A percentile compares a stretch with the other conserved stretches of the same genome.
Conservation (phyloP, 1,140 invertebrate genomes). For the Papilio polytes region DNA sequence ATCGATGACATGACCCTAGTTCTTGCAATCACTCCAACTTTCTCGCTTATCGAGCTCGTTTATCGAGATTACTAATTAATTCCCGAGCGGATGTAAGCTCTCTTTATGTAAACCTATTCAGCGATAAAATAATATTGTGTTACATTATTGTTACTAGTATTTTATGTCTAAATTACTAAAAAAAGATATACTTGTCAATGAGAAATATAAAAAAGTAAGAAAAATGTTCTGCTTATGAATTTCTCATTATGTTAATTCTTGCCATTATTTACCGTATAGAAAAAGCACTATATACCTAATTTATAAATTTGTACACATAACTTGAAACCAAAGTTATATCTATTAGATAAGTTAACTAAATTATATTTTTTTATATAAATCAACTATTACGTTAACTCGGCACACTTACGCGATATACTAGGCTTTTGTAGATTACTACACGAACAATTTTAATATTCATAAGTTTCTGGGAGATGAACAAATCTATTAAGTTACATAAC, state of each 20-base stretch:
- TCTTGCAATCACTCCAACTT: constrained; percentile 1
- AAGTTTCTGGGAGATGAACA: neutral
- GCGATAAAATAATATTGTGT: neutral
- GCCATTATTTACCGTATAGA: too few relatives aligned
- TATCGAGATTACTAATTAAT: constrained; percentile 21
- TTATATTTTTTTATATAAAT: too few relatives aligned
- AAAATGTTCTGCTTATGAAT: too few relatives aligned
- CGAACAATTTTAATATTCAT: constrained; percentile 16
- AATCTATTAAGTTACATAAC: neutral
- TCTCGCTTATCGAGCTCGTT: constrained; percentile 25
- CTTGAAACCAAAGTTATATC: too few relatives aligned
- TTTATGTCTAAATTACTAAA: neutral
- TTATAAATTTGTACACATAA: too few relatives aligned
- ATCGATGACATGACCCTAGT: neutral
- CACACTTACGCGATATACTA: neutral
- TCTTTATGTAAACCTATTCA: neutral
- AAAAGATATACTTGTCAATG: neutral
- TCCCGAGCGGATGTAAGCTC: constrained; percentile 25
- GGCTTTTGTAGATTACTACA: neutral
- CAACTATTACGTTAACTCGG: neutral
- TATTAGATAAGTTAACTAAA: too few relatives aligned
- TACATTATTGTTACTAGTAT: neutral
- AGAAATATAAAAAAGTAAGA: too few relatives aligned
- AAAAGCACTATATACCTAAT: too few relatives aligned
- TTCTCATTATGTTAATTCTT: too few relatives aligned